Evolutionary conservation across 2,113 vertebrate genomes (phyloP), one percentile per base, ranked within the genome.

Genomic region (Pipra filicauda): DNA sequence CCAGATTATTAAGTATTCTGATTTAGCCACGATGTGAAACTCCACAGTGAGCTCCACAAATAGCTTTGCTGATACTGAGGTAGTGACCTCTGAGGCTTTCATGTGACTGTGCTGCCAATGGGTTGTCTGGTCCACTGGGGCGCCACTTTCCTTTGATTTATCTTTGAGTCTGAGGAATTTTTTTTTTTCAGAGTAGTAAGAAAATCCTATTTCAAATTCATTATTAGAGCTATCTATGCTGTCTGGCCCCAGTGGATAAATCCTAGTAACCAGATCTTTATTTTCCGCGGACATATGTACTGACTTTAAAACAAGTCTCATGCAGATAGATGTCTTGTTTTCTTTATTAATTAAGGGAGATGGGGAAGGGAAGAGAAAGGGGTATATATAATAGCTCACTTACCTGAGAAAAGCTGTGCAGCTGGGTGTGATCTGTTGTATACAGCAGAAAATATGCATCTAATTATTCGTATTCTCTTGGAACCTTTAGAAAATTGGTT

Each of bases 71-170:
- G 88, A 88, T 78, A 37, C 79, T 52, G 91, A 91, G 90, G 88
- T 37, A 90, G 88, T 95, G 85, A 93, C 93, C 95, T 93, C 76
- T 57, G 76, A 92, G 89, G 88, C 73, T 78, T 78, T 94, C 92
- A 94, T 96, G 93, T 95, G 95, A 94, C 83, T 93, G 59, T 87
- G 92, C 92, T 94, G 95, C 93, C 92, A 91, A 79, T 46, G 72
- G 95, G 75, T 85, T 95, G 88, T 91, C 95, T 91, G 92, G 75
- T 96, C 67, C 90, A 95, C 90, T 4, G 27, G 90, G 90, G 93
- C 91, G 75, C 95, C 91, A 94, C 93, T 95, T 95, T 4, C 62
- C 88, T 96, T 96, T 91, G 93, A 95, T 96, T 96, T 93, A 91
- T 83, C 91, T 94, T 93, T 95, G 94, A 96, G 82, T 93, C 85